Conservation (phyloP, 2,797 vertebrate genomes). For the Catostomus latipinnis region DNA sequence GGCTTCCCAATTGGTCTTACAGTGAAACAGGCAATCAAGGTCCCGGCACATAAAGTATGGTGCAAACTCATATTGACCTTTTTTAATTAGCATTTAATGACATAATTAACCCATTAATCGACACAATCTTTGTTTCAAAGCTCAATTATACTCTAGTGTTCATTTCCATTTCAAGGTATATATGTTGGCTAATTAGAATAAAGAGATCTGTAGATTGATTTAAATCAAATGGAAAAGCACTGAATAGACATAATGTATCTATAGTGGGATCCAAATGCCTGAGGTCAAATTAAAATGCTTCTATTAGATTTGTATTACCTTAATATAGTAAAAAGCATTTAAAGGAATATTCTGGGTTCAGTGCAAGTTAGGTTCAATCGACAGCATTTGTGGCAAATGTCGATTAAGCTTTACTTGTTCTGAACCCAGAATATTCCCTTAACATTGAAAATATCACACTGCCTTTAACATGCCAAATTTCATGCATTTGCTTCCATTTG, state of each 20-base stretch:
- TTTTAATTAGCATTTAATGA: slow-evolving; percentile 31
- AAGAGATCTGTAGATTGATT: background rate
- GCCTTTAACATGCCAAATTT: no score
- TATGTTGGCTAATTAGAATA: slow-evolving; percentile 9
- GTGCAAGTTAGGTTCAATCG: no score
- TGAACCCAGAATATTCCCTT: no score
- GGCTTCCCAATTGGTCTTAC: slow-evolving; percentile 27
- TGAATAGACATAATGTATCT: background rate
- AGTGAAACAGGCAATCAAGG: background rate
- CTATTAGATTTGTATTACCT: background rate
- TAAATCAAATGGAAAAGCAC: background rate
- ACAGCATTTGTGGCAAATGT: no score
- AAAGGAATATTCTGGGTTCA: no score
- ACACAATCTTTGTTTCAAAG: slow-evolving; percentile 18
- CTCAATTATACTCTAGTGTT: slow-evolving; percentile 17
- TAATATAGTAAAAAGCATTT: no score
- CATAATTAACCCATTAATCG: slow-evolving; percentile 43
- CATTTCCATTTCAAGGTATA: background rate
- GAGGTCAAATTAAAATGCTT: background rate
- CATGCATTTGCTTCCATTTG: background rate
- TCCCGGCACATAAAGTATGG: background rate
- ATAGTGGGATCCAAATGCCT: background rate
- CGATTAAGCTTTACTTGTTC: no score
- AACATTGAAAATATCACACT: no score
- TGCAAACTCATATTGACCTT: slow-evolving; percentile 31